phyloP scores from a whole-genome alignment of 2,113 vertebrate genomes.

The Macrotus californicus region DNA sequence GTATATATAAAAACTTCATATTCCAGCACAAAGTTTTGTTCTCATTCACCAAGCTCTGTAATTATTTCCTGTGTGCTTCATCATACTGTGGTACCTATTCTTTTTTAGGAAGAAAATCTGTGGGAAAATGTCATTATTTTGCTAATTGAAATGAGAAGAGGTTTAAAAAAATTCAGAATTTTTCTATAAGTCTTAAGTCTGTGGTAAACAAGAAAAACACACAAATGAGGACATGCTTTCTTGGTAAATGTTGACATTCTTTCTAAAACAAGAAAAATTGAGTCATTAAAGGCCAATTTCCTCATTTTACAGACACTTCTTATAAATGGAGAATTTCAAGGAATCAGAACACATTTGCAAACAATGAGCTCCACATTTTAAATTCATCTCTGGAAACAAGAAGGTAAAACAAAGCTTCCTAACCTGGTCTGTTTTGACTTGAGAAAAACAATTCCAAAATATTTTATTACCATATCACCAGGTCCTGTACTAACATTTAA shows the following conservation, averaged over 20 bases:
- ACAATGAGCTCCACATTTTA: neutral
- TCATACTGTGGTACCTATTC: neutral
- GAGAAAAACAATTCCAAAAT: neutral
- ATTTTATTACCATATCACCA: conserved; percentile 44
- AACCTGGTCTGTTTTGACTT: conserved; percentile 41
- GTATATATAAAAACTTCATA: neutral
- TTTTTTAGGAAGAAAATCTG: neutral
- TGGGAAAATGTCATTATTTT: neutral
- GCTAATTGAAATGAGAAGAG: conserved; percentile 8
- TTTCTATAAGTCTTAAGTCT: neutral
- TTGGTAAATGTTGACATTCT: neutral
- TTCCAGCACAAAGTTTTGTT: neutral
- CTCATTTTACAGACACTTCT: neutral
- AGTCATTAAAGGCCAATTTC: neutral
- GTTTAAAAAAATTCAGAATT: neutral
- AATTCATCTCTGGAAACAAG: conserved; percentile 44
- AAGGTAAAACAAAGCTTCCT: neutral
- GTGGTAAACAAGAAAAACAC: neutral
- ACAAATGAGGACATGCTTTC: neutral
- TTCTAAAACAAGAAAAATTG: neutral
- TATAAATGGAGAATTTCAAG: conserved; percentile 12
- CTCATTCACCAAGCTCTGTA: neutral
- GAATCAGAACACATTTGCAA: neutral
- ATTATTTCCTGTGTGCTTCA: neutral
- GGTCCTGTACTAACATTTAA: conserved; percentile 15